Evolutionary conservation across 1,140 invertebrate genomes (phyloP).

Genomic region (Piezodorus guildinii): DNA sequence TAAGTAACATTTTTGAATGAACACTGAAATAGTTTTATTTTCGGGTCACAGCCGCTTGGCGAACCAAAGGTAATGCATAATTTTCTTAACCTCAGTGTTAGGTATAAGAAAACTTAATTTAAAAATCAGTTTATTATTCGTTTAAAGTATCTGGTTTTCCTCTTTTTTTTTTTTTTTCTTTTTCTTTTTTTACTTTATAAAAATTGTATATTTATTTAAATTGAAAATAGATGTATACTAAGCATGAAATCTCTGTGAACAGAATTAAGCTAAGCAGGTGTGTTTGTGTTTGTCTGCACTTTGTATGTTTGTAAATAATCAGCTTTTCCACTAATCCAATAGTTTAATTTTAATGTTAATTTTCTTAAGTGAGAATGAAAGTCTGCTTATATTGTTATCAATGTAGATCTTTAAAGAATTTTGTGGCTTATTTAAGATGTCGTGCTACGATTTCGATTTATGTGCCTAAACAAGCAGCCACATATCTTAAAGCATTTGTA

Average conservation of each 20-base stretch:
- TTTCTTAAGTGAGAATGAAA: neutral
- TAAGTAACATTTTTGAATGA: conserved; percentile 5
- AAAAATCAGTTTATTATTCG: conserved; percentile 2
- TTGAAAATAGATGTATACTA: neutral
- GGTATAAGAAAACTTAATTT: conserved; percentile 15
- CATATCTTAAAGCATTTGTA: too few species aligned
- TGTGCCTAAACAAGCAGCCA: too few species aligned
- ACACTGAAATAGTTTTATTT: conserved; percentile 21
- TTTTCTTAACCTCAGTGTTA: conserved; percentile 22
- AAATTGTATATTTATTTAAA: neutral
- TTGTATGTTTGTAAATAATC: conserved; percentile 6
- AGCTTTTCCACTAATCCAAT: conserved; percentile 2
- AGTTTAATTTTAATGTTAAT: neutral
- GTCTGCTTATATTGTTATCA: neutral
- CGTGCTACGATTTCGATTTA: too few species aligned
- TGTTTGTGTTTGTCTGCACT: conserved; percentile 13
- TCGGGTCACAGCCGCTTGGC: conserved; percentile 22
- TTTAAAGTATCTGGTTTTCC: neutral
- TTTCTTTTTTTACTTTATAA: neutral
- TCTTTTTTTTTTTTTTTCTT: conserved; percentile 2
- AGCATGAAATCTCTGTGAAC: conserved; percentile 1
- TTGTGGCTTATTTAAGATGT: too few species aligned
- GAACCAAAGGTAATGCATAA: conserved; percentile 20
- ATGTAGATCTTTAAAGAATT: neutral
- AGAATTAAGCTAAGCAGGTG: conserved; percentile 2